Evolutionary conservation across 1,140 invertebrate species (phyloP), one percentile per base, ranked within the genome.

Genomic region (Hypothenemus hampei): DNA sequence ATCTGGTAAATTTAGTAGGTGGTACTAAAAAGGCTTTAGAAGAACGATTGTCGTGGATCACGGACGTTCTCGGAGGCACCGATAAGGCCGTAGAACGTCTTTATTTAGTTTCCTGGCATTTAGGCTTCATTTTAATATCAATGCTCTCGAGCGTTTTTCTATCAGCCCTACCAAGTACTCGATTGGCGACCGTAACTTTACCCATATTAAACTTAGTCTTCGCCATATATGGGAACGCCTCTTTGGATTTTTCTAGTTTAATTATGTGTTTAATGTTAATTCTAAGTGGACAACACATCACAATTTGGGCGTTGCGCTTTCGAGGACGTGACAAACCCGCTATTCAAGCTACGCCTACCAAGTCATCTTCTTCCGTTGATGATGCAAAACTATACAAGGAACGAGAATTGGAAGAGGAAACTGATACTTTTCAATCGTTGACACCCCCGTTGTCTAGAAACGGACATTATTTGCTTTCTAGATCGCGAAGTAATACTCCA

Each of bases 21-120:
- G 69, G 65, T 1, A 79, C 81, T 60, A 69, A 72, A 33, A 31
- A 59, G 21, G 73, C 77, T 51, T 58, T 84, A 36, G 78, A 82
- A 41, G 61, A 77, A 15, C 73, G 73, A 47, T 67, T 84, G 3
- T 67, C 69, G 15, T 84, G 82, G 81, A 71, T 84, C 48, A 72
- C 71, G 8, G 24, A 65, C 70, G 48, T 35, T 18, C 33, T 83
- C 11, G 81, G 77, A 21, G 77, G 76, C 19, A 66, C 66, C 16
- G 70, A 70, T 61, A 15, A 62, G 18, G 65, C 65, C 11, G 51
- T 69, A 19, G 67, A 70, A 31, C 43, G 64, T 13, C 40, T 72
- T 4, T 65, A 67, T 49, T 24, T 69, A 1, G 58, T 70, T 21
- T 29, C 69, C 6, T 66, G 63, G 61, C 69, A 72, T 57, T 41